Evolutionary conservation across 2,797 vertebrate species (phyloP), one percentile per base, ranked within the genome.

Genomic region (Threskiornis aethiopicus): DNA sequence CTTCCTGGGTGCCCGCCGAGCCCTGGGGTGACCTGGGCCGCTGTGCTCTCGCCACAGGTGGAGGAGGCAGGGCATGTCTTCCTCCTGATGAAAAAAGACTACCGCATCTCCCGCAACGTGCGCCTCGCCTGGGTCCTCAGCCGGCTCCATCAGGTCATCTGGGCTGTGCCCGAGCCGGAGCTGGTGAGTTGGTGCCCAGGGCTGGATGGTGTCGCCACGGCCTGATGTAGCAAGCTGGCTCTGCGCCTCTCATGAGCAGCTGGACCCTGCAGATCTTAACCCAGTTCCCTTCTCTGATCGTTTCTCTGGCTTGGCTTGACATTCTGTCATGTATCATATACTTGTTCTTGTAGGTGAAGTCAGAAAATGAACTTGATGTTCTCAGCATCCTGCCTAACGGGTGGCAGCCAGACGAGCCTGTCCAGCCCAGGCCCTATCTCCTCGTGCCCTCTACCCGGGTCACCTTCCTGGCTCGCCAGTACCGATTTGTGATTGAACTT

Each of bases 21-120:
- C 35, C 17, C 11, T 16, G 47, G 17, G 6, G 1, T 83, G 77
- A 85, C 28, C 29, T 4, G 69, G 16, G 52, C 22, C 19, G 7
- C 73, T n/a, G 70, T 55, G 61, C n/a, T 86, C 35, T 58, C 24
- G 49, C 76, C 35, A 47, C 64, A 99, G 99, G 98, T 99, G 97
- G 99, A 99, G 98, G 99, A 99, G 98, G 99, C 99, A 10, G 99
- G 99, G 39, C 99, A 99, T 28, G 99, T 99, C 81, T 99, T 99
- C 96, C 98, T 99, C 59, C 98, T 99, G 96, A 99, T 99, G 99
- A 99, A 99, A 95, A 99, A 99, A 76, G 99, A 99, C 93, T 99
- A 99, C 84, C 98, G 99, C 29, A 99, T 99, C 97, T 99, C 99
- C 66, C 98, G 99, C 92, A 99, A 99, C 90, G 99, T 99, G 85